A percentile compares a stretch with the other conserved stretches of the same genome.
phyloP scores from a whole-genome alignment of 2,797 vertebrate species.

The Psittacula echo region DNA sequence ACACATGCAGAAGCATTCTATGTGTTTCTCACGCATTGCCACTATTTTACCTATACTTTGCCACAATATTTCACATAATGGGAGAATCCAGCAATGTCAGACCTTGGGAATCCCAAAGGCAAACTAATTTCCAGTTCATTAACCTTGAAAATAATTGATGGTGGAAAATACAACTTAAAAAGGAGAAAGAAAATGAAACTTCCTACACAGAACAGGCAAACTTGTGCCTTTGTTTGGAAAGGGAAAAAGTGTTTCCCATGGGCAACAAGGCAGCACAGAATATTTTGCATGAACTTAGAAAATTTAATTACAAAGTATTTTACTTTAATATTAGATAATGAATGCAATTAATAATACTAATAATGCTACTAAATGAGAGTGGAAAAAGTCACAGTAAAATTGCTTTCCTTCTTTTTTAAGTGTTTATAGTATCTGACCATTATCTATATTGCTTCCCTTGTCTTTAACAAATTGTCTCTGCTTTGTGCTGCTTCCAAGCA shows the following conservation, averaged over 20 bases:
- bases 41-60: neutral
- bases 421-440: neutral
- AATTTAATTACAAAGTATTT: neutral
- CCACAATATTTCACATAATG: neutral
- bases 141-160: neutral
- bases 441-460: neutral
- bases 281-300: neutral
- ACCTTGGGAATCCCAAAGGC: neutral
- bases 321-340: neutral
- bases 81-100: neutral
- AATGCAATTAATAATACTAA: neutral
- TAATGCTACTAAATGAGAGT: neutral
- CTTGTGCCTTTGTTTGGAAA: neutral
- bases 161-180: neutral
- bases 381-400: neutral
- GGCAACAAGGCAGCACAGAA: neutral
- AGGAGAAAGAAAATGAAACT: neutral
- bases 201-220: neutral
- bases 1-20: neutral
- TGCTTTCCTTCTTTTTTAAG: neutral
- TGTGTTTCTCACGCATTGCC: neutral
- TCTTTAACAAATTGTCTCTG: neutral
- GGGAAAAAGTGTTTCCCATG: neutral
- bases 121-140: neutral
- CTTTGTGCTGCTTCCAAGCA: neutral